Evolutionary conservation across 2,888 invertebrate species (phyloP).

Genomic region (Aromia moschata): DNA sequence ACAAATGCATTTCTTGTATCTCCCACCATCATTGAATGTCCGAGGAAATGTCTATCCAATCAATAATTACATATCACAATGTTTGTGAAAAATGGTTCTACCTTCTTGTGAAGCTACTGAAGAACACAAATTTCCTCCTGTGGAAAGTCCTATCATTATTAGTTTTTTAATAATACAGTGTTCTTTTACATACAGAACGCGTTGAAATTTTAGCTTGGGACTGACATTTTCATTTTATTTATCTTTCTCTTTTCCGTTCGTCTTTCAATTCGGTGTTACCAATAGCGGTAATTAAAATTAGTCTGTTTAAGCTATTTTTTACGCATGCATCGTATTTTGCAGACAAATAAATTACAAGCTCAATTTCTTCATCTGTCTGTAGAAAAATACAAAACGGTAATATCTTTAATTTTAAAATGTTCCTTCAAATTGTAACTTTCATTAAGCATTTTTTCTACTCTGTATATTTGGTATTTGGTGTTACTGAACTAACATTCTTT

Average conservation of each 20-base stretch:
- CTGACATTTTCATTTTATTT: constrained; percentile 20
- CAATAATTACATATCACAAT: constrained; percentile 47
- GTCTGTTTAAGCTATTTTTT: too few relatives aligned
- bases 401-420: too few relatives aligned
- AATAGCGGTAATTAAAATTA: too few relatives aligned
- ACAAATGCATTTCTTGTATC: constrained; percentile 32
- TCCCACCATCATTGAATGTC: constrained; percentile 44
- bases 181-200: constrained; percentile 10
- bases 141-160: constrained; percentile 69
- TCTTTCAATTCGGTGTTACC: not conserved
- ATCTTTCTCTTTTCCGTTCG: constrained; percentile 1
- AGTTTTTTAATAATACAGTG: constrained; percentile 15
- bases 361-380: too few relatives aligned
- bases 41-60: constrained; percentile 48
- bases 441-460: too few relatives aligned
- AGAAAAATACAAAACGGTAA: too few relatives aligned
- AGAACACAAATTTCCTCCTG: constrained; percentile 69
- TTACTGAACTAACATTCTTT: too few relatives aligned
- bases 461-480: too few relatives aligned
- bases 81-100: constrained; percentile 59
- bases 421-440: too few relatives aligned
- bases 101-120: constrained; percentile 69
- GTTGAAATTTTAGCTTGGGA: constrained; percentile 20
- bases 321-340: too few relatives aligned
- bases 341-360: too few relatives aligned